Conservation (phyloP, 2,888 invertebrate genomes). For the Bellardia pandia region DNA sequence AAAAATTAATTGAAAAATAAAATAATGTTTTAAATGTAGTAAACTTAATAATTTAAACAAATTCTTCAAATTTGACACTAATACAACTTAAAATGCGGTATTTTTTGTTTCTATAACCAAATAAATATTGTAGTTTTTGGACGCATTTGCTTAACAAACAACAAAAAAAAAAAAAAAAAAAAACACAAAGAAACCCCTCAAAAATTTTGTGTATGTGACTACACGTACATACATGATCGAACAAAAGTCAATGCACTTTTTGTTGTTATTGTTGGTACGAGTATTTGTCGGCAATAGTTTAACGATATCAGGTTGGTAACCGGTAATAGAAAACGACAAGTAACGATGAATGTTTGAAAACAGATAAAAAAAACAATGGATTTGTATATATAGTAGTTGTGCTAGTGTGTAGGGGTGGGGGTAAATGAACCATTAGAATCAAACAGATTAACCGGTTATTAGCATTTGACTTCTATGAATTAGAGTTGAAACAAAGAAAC, state of each 20-base stretch:
- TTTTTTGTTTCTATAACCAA: constrained; percentile 28
- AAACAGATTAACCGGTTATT: constrained; percentile 61
- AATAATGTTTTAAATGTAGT: too few relatives aligned
- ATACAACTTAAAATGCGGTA: constrained; percentile 14
- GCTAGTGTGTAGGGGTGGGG: constrained; percentile 21
- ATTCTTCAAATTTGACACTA: neutral
- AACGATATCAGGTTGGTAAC: constrained; percentile 37
- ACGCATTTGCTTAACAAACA: constrained; percentile 30
- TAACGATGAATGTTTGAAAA: neutral
- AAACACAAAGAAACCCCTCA: constrained; percentile 32
- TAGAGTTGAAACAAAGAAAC: constrained; percentile 24
- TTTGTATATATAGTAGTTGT: neutral
- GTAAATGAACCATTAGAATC: constrained; percentile 36
- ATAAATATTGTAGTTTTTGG: constrained; percentile 11
- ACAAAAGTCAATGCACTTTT: constrained; percentile 69
- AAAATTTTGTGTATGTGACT: constrained; percentile 24
- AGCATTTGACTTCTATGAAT: constrained; percentile 53
- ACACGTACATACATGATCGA: constrained; percentile 35
- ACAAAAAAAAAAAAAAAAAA: constrained; percentile 39
- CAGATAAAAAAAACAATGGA: neutral
- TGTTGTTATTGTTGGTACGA: constrained; percentile 8
- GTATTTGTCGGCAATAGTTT: constrained; percentile 16
- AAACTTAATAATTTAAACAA: neutral
- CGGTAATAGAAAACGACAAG: constrained; percentile 43
- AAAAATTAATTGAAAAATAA: too few relatives aligned